Base-by-base conservation (phyloP, 2,888 invertebrate species). In the Abrostola triplasia region DNA sequence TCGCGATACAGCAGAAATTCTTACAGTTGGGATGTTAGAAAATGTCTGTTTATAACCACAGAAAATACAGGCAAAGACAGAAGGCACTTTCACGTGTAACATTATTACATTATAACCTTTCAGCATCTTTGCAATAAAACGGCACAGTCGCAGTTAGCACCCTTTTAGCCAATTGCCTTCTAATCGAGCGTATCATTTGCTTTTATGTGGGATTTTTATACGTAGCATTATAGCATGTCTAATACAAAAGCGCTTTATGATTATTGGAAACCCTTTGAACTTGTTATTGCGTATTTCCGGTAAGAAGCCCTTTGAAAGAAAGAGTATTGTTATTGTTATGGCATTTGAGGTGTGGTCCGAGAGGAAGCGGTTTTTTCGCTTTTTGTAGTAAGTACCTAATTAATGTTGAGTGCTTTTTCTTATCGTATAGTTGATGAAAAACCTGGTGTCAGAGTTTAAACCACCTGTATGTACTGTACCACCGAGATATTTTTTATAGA, bases 181-280 rank as follows among this genome's bases (percentile, higher is more conserved):
- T 64, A 63, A 69, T 68, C 59, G 73, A 59, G 58, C 49, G 48
- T 54, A 62, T 54, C 50, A 71, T 67, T 75, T 5, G 41, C 36
- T 59, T 76, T 75, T 66, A 68, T 53, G 44, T 6, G 54, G 38
- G 41, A 55, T 52, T 53, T 66, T 4, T 55, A 60, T 64, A 52
- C 38, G 13, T 62, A 42, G 42, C 13, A 59, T n/a, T 44, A 42
- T 52, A 65, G 24, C 60, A 48, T 66, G 57, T 55, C 62, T 70
- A 75, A 78, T 70, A 61, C 51, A 52, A 53, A 53, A 64, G 61
- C 61, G 60, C 62, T 64, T 79, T 66, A 79, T 65, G 57, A 50
- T 59, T 64, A 77, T 79, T 67, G 50, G 63, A 60, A 76, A 55
- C 52, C 44, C 40, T 73, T 65, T 44, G 47, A 36, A 63, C 36